phyloP scores from a whole-genome alignment of 2,888 invertebrate genomes.

The Sminthurides aquaticus region DNA sequence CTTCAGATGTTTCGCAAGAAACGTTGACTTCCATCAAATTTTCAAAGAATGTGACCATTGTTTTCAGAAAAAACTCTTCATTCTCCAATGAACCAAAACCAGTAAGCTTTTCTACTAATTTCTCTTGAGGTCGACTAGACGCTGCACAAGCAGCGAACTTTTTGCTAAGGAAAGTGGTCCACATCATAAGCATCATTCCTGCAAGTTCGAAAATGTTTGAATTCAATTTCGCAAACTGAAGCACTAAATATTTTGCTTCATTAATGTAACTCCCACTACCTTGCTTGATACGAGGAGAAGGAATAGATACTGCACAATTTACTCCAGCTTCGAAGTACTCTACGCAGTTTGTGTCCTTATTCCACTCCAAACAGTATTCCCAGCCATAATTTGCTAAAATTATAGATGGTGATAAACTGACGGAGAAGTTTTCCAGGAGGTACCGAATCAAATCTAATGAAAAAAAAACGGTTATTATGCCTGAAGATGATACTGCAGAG shows the following conservation, averaged over 20 bases:
- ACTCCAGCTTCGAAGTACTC: slow-evolving; percentile 64
- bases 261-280: no score
- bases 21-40: slow-evolving; percentile 54
- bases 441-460: slow-evolving; percentile 41
- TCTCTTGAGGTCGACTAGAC: slow-evolving; percentile 63
- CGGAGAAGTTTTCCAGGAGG: slow-evolving; percentile 64
- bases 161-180: slow-evolving; percentile 81
- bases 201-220: slow-evolving; percentile 23
- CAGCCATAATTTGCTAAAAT: slow-evolving; percentile 80
- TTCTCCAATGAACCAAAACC: slow-evolving; percentile 45
- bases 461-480: no score
- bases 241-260: background rate
- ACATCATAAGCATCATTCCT: slow-evolving; percentile 76
- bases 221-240: background rate
- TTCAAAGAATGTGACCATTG: slow-evolving; percentile 51
- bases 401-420: slow-evolving; percentile 70
- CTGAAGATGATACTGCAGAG: no score
- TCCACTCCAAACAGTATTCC: slow-evolving; percentile 85
- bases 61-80: slow-evolving; percentile 47
- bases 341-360: slow-evolving; percentile 62
- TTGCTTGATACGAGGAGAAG: slow-evolving; percentile 59
- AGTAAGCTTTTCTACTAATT: slow-evolving; percentile 68
- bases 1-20: slow-evolving; percentile 28
- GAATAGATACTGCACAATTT: slow-evolving; percentile 60
- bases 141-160: slow-evolving; percentile 67